Evolutionary conservation across 2,113 vertebrate genomes (phyloP).

Genomic region (Anguilla rostrata): DNA sequence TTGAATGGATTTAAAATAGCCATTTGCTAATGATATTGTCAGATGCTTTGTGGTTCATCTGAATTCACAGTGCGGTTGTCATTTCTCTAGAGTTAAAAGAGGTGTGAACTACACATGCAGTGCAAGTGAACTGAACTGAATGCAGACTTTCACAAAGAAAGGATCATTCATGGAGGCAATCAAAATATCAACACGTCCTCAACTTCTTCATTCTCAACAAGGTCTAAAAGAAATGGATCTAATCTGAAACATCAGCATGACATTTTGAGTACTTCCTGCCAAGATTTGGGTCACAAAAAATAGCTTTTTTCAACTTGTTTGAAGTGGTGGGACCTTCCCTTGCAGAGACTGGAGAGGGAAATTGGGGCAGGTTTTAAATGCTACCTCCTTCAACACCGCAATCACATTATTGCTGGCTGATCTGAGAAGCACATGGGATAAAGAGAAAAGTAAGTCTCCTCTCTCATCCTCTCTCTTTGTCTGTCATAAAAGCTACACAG

Average conservation of each 20-base stretch:
- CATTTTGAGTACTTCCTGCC: background rate
- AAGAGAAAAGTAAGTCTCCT: background rate
- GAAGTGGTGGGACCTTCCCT: background rate
- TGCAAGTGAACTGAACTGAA: background rate
- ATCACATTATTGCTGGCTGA: background rate
- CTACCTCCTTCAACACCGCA: background rate
- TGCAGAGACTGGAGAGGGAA: background rate
- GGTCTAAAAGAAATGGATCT: background rate
- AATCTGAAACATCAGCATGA: background rate
- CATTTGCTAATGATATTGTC: background rate
- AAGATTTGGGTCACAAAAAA: background rate
- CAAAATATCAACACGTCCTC: background rate
- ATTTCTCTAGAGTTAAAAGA: background rate
- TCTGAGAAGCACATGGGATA: background rate
- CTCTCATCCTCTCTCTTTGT: background rate
- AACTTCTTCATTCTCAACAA: background rate
- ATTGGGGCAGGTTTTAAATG: conserved; percentile 1
- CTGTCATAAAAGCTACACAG: background rate
- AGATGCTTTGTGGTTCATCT: background rate
- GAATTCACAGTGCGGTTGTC: background rate
- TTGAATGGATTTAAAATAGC: background rate
- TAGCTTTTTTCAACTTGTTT: background rate
- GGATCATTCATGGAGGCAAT: background rate
- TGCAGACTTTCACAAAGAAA: background rate
- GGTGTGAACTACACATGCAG: background rate